Evolutionary conservation across 2,888 invertebrate species (phyloP), one percentile per base, ranked within the genome.

Genomic region (Diplazon laetatorius): DNA sequence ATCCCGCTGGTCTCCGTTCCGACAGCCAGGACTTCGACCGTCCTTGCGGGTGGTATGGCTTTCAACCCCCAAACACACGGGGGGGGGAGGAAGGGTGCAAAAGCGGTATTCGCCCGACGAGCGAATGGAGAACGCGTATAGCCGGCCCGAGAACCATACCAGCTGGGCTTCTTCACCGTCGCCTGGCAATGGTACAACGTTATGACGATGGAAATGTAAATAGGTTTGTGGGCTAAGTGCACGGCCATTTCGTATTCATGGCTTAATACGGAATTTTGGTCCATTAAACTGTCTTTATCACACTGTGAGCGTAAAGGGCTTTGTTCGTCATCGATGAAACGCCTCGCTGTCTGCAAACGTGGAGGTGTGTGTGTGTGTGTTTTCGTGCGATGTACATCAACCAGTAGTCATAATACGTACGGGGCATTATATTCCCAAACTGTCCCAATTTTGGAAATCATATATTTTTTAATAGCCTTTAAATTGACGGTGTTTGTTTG

Each of bases 141-240:
- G 71, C n/a, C n/a, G 44, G n/a, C 50, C 44, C 52, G 68, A 68
- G 62, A 42, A 30, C 6, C 30, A 30, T 30, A 2, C 68, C 52
- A 20, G 68, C 52, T 60, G 60, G 42, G 60, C 30, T 42, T 44
- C 22, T 30, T 9, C 35, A 30, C 35, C 18, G 46, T 14, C 42
- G 46, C n/a, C 18, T 14, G 10, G 20, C 37, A 70, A 25, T 55
- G 2, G 55, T 35, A 68, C 59, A n/a, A n/a, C 35, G 46, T 55
- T 71, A 71, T 71, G 71, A 76, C 76, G 73, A 70, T 80, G 78
- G 74, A 76, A 78, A 80, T 80, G 80, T 80, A 82, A 82, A 82
- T 82, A 80, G 80, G 82, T 82, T 79, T 80, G 82, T 78, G 76
- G 78, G 78, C 78, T 82, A 82, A 80, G 80, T 77, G 78, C 80